These are phyloP conservation scores for Zosterops hypoxanthus DNA, from an alignment of 2,113 vertebrate genomes.

Conservation along the genomic window DNA sequence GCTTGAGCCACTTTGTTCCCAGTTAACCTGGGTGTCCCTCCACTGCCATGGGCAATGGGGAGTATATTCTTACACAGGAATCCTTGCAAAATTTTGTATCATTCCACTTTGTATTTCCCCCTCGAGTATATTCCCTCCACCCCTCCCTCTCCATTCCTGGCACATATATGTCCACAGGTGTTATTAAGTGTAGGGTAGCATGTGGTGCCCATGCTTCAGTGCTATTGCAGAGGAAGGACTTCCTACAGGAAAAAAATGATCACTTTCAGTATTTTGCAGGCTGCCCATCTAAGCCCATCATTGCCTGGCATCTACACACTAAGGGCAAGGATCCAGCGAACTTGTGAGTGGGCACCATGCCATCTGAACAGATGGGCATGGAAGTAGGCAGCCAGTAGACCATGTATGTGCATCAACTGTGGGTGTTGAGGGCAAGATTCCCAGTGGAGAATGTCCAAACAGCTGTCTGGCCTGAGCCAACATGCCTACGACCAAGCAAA, in stretches of 20 bases:
- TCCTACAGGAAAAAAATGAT: slow-evolving; percentile 70
- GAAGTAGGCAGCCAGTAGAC: slow-evolving; percentile 86
- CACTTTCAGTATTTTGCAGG: slow-evolving; percentile 81
- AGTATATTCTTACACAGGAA: not conserved
- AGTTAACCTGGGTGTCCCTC: not conserved
- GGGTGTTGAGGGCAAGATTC: slow-evolving; percentile 87
- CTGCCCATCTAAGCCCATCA: slow-evolving; percentile 85
- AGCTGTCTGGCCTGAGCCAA: slow-evolving; percentile 86
- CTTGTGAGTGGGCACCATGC: slow-evolving; percentile 83
- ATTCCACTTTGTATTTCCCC: not conserved
- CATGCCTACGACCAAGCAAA: slow-evolving; percentile 81
- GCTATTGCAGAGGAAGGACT: slow-evolving; percentile 62
- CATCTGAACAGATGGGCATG: slow-evolving; percentile 86
- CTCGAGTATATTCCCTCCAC: not conserved
- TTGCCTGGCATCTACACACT: slow-evolving; percentile 84
- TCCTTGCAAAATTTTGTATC: not conserved
- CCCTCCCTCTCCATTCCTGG: not conserved
- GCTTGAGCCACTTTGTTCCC: not conserved
- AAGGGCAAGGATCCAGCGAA: slow-evolving; percentile 85
- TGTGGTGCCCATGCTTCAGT: slow-evolving; percentile 63
- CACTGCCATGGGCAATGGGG: not conserved
- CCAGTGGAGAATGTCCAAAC: slow-evolving; percentile 84
- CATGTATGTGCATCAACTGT: slow-evolving; percentile 85
- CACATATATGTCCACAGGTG: slow-evolving; percentile 41
- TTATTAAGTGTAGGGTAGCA: slow-evolving; percentile 64